Evolutionary conservation across 2,797 vertebrate species (phyloP).

Genomic region (Callimico goeldii): DNA sequence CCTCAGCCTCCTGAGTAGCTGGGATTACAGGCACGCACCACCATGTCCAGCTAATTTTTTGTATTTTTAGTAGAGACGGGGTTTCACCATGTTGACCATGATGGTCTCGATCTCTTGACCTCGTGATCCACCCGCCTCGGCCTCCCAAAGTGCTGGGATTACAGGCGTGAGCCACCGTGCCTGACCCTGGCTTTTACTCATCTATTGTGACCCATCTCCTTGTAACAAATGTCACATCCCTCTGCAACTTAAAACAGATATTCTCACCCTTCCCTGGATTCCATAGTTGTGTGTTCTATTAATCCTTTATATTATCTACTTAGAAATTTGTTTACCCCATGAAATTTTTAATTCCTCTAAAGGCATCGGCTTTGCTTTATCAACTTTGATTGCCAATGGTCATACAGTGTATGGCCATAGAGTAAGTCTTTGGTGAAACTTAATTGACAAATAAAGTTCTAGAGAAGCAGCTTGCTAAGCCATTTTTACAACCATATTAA

Average conservation of each 20-base stretch:
- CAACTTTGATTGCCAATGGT: background rate
- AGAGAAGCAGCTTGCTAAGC: background rate
- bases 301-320: background rate
- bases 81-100: too few species aligned
- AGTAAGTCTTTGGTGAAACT: background rate
- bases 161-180: too few species aligned
- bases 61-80: too few species aligned
- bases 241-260: background rate
- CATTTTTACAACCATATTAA: background rate
- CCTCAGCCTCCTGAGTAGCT: too few species aligned
- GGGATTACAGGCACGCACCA: too few species aligned
- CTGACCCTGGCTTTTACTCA: background rate
- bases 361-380: background rate
- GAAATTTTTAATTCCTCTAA: background rate
- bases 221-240: background rate
- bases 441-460: background rate
- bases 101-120: too few species aligned
- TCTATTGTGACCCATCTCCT: background rate
- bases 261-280: background rate
- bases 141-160: too few species aligned
- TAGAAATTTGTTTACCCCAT: background rate
- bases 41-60: too few species aligned
- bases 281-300: background rate
- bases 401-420: background rate
- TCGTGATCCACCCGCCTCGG: too few species aligned